These are phyloP conservation scores for Pasiphila rectangulata DNA, from an alignment of 2,888 invertebrate species.

Conservation along the genomic window DNA sequence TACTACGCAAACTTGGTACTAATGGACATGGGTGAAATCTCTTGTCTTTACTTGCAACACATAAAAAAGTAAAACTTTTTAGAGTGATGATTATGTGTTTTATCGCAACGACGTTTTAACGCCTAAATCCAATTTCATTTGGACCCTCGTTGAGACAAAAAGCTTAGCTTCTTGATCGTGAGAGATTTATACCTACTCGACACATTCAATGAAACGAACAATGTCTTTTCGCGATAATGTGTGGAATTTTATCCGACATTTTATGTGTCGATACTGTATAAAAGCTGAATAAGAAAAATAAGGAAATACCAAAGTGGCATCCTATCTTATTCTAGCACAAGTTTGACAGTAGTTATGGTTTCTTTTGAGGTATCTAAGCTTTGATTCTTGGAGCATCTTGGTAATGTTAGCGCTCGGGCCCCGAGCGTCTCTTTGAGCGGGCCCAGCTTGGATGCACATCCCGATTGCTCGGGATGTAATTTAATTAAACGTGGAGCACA, in stretches of 20 bases:
- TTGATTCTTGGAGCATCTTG: slow-evolving; percentile 19
- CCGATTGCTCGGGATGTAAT: slow-evolving; percentile 57
- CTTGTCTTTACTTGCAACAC: too few relatives aligned
- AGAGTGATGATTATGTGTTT: slow-evolving; percentile 25
- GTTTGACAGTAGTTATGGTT: slow-evolving; percentile 4
- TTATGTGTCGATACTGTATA: slow-evolving; percentile 11
- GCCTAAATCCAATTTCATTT: slow-evolving; percentile 43
- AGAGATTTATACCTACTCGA: slow-evolving; percentile 40
- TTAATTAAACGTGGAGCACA: slow-evolving; percentile 66
- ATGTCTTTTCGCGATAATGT: slow-evolving; percentile 36
- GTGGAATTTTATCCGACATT: slow-evolving; percentile 29
- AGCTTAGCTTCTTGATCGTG: slow-evolving; percentile 36
- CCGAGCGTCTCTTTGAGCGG: slow-evolving; percentile 42
- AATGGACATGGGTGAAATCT: too few relatives aligned
- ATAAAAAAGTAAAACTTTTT: slow-evolving; percentile 15
- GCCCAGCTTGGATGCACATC: slow-evolving; percentile 41
- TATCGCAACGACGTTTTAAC: too few relatives aligned
- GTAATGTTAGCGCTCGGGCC: slow-evolving; percentile 27
- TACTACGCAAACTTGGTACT: too few relatives aligned
- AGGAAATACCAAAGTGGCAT: background rate
- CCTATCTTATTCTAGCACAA: background rate
- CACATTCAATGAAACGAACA: slow-evolving; percentile 35
- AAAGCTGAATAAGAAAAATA: background rate
- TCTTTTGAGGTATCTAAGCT: slow-evolving; percentile 8
- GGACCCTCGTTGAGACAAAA: slow-evolving; percentile 37